A percentile compares a stretch with the other conserved stretches of the same genome.
Conservation (phyloP, 2,797 vertebrate species). For the Sebastes paucispinis region DNA sequence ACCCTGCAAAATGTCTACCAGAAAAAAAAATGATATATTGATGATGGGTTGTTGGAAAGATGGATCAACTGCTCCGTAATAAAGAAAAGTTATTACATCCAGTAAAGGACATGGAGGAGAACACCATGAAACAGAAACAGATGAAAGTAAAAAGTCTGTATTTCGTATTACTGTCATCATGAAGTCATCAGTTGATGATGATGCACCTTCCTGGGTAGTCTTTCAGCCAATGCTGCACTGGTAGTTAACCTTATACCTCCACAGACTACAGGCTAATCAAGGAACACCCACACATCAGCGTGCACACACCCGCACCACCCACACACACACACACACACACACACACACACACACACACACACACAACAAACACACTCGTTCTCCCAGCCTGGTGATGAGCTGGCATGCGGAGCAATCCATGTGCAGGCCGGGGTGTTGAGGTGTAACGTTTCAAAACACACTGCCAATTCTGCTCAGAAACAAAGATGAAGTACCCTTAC, state of each 20-base stretch:
- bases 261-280: constrained; percentile 53
- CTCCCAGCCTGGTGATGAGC: constrained; percentile 31
- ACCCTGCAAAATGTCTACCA: neutral
- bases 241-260: constrained; percentile 59
- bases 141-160: constrained; percentile 14
- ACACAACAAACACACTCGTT: neutral
- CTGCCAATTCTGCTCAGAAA: constrained; percentile 39
- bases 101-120: neutral
- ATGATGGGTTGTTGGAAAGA: neutral
- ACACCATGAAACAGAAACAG: constrained; percentile 10
- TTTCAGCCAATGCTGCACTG: constrained; percentile 28
- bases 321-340: neutral
- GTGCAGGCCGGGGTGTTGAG: constrained; percentile 34
- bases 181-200: constrained; percentile 47
- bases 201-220: constrained; percentile 42
- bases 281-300: constrained; percentile 40
- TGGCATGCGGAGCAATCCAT: constrained; percentile 34
- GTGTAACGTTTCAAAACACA: constrained; percentile 70
- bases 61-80: neutral
- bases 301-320: constrained; percentile 23
- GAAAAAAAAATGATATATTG: neutral
- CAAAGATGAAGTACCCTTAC: constrained; percentile 43
- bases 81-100: neutral
- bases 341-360: neutral
- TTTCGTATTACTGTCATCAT: constrained; percentile 36